A percentile compares a stretch with the other conserved stretches of the same genome.
These are phyloP conservation scores for Platyrinchus mystaceus DNA, from an alignment of 2,797 vertebrate genomes.

Conservation along the genomic window DNA sequence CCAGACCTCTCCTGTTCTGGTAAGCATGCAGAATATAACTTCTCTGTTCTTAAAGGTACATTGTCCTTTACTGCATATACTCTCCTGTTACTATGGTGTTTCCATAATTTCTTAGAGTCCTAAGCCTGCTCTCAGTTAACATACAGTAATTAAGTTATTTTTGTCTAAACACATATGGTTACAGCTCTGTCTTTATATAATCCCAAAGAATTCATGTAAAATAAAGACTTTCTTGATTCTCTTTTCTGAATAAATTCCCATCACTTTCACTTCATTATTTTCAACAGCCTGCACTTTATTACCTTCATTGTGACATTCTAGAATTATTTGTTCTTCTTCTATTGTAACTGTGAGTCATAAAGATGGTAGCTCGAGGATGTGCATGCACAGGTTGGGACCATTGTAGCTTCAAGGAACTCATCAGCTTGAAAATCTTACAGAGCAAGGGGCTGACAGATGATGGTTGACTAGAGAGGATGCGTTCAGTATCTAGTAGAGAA, in stretches of 20 bases:
- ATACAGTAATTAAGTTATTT: slow-evolving; percentile 55
- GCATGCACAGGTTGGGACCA: background rate
- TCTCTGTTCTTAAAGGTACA: background rate
- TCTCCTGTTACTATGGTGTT: slow-evolving; percentile 2
- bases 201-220: background rate
- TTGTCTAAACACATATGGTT: slow-evolving; percentile 35
- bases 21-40: background rate
- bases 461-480: background rate
- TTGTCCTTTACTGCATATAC: background rate
- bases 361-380: rapidly evolving
- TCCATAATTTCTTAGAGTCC: background rate
- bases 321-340: background rate
- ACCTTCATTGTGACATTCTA: background rate
- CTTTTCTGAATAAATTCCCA: background rate
- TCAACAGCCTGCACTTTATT: background rate
- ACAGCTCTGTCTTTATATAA: background rate
- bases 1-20: background rate
- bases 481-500: background rate
- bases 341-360: background rate
- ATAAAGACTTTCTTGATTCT: background rate
- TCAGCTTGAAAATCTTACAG: background rate
- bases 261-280: background rate
- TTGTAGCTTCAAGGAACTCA: background rate
- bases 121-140: background rate
- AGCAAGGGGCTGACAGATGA: background rate